phyloP scores from a whole-genome alignment of 2,888 invertebrate species.

The Trachelus stipa region DNA sequence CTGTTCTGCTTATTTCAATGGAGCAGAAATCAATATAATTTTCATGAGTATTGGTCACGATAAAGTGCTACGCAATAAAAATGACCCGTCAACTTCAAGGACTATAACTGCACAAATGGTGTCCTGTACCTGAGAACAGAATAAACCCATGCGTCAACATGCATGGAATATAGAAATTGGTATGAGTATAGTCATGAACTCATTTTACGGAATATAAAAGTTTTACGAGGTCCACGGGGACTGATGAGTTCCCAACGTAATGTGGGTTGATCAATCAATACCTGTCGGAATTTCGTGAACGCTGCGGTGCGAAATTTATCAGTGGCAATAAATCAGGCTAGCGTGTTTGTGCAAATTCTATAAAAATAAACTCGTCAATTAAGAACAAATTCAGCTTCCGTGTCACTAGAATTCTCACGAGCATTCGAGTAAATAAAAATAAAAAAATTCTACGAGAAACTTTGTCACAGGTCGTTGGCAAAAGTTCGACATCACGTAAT shows the following conservation, averaged over 20 bases:
- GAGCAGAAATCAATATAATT: neutral
- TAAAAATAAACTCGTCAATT: conserved; percentile 25
- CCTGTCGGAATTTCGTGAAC: conserved; percentile 36
- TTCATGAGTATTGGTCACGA: neutral
- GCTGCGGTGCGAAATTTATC: conserved; percentile 40
- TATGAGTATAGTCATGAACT: conserved; percentile 17
- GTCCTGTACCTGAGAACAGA: conserved; percentile 24
- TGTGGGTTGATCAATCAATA: conserved; percentile 50
- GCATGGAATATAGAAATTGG: conserved; percentile 22
- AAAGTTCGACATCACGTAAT: neutral
- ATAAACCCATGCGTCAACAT: conserved; percentile 29
- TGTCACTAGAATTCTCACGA: neutral
- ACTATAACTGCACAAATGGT: conserved; percentile 21
- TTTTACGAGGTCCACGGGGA: conserved; percentile 41
- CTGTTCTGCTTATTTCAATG: neutral
- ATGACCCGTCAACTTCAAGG: neutral
- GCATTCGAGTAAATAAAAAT: neutral
- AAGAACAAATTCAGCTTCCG: conserved; percentile 13
- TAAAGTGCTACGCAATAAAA: neutral
- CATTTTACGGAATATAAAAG: conserved; percentile 45
- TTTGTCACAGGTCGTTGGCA: neutral
- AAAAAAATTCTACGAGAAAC: neutral
- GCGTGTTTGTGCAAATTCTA: conserved; percentile 9
- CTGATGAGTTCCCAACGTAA: conserved; percentile 42
- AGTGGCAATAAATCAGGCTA: conserved; percentile 43